Evolutionary conservation across 2,113 vertebrate genomes (phyloP).

Genomic region (Lucifuga dentata): DNA sequence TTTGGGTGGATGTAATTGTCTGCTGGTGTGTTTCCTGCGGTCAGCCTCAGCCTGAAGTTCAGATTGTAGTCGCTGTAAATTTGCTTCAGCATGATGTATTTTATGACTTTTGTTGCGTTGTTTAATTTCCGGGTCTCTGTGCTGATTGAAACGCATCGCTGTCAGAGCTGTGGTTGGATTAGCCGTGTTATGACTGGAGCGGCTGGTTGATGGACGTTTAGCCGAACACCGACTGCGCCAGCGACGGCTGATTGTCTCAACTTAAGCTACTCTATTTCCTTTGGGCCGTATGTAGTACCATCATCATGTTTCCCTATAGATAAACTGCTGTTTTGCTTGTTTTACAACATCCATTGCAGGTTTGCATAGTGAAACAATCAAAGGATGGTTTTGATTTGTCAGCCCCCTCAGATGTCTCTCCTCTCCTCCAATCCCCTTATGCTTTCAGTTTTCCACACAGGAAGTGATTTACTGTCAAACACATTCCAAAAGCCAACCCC

Average conservation of each 20-base stretch:
- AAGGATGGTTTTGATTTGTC: conserved; percentile 53
- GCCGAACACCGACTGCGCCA: conserved; percentile 16
- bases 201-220: conserved; percentile 37
- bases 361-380: conserved; percentile 16
- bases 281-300: background rate
- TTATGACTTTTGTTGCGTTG: conserved; percentile 19
- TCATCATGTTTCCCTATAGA: background rate
- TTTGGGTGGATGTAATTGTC: conserved; percentile 19
- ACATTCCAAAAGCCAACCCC: conserved; percentile 52
- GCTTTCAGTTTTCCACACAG: conserved; percentile 63
- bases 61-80: background rate
- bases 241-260: conserved; percentile 40
- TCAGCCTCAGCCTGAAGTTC: background rate
- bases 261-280: conserved; percentile 31
- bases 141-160: conserved; percentile 11
- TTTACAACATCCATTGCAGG: conserved; percentile 1
- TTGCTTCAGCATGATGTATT: conserved; percentile 4
- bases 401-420: background rate
- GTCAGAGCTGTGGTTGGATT: conserved; percentile 11
- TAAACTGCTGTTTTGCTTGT: background rate
- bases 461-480: conserved; percentile 71
- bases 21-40: conserved; percentile 38
- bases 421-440: conserved; percentile 17
- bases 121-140: conserved; percentile 1
- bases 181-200: conserved; percentile 23